These are phyloP conservation scores for Poicephalus gulielmi DNA, from an alignment of 2,113 vertebrate genomes.

Conservation along the genomic window DNA sequence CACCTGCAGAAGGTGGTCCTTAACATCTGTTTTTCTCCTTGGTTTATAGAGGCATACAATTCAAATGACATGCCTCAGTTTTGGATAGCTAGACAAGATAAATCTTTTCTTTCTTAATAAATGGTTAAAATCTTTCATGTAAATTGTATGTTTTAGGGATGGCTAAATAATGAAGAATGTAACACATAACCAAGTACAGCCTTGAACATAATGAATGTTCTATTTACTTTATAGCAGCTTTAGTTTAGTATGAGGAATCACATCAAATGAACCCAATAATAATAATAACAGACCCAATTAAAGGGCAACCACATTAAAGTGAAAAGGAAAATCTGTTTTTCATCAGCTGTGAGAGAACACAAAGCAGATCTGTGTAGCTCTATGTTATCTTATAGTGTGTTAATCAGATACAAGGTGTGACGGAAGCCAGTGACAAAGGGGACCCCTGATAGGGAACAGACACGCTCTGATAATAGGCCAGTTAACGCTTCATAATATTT, in stretches of 20 bases:
- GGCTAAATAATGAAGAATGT: constrained; percentile 1
- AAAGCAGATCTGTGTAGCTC: constrained; percentile 74
- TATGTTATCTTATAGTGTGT: constrained; percentile 75
- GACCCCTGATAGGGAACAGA: constrained; percentile 75
- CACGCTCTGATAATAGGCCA: constrained; percentile 65
- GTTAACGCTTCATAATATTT: constrained; percentile 69
- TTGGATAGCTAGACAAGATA: neutral
- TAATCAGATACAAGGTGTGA: constrained; percentile 78
- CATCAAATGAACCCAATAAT: constrained; percentile 70
- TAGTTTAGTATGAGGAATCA: constrained; percentile 59
- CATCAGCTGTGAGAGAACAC: constrained; percentile 73
- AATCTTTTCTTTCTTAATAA: neutral
- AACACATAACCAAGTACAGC: neutral
- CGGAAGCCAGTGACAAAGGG: constrained; percentile 76
- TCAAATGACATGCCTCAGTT: neutral
- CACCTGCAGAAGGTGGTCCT: constrained; percentile 19
- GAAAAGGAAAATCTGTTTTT: constrained; percentile 76
- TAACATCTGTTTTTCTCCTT: constrained; percentile 13
- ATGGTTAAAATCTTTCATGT: neutral
- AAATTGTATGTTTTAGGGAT: neutral
- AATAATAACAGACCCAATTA: constrained; percentile 66
- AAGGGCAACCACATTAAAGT: constrained; percentile 76
- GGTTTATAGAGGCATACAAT: neutral
- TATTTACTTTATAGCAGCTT: constrained; percentile 41
- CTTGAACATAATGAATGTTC: constrained; percentile 41